Percentiles rank a stretch among this genome's conserved stretches.
These are phyloP conservation scores for Australoheros facetus DNA, from an alignment of 2,797 vertebrate species.

Conservation along the genomic window DNA sequence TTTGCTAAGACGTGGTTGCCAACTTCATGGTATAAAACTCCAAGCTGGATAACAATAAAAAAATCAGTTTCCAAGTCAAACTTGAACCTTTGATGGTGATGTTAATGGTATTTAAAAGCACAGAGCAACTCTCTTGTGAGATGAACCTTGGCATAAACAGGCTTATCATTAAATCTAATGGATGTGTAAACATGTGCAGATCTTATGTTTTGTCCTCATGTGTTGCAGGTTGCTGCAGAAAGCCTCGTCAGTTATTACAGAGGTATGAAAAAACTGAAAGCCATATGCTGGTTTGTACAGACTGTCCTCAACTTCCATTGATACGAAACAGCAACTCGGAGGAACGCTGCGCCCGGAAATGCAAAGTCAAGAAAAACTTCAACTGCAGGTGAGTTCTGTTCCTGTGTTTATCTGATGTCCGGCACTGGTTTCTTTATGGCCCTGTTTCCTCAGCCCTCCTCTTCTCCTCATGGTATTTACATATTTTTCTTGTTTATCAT, in stretches of 20 bases:
- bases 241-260: conserved; percentile 81
- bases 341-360: conserved; percentile 91
- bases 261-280: conserved; percentile 91
- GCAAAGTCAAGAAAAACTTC: conserved; percentile 89
- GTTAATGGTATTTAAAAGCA: not conserved
- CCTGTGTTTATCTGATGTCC: conserved; percentile 8
- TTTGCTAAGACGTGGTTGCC: not conserved
- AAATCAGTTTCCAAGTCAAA: not conserved
- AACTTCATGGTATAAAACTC: not conserved
- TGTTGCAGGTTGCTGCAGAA: conserved; percentile 79
- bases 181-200: not conserved
- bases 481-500: conserved; percentile 63
- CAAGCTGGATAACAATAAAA: not conserved
- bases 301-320: conserved; percentile 83
- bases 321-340: conserved; percentile 83
- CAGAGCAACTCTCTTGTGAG: not conserved
- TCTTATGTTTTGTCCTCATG: not conserved
- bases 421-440: not conserved
- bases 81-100: not conserved
- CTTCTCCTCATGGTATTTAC: conserved; percentile 55
- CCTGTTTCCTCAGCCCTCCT: not conserved
- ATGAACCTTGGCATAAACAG: not conserved
- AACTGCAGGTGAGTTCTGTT: conserved; percentile 88
- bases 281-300: conserved; percentile 84
- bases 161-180: not conserved